Evolutionary conservation across 2,888 invertebrate species (phyloP).

Genomic region (Philereme vetulata): DNA sequence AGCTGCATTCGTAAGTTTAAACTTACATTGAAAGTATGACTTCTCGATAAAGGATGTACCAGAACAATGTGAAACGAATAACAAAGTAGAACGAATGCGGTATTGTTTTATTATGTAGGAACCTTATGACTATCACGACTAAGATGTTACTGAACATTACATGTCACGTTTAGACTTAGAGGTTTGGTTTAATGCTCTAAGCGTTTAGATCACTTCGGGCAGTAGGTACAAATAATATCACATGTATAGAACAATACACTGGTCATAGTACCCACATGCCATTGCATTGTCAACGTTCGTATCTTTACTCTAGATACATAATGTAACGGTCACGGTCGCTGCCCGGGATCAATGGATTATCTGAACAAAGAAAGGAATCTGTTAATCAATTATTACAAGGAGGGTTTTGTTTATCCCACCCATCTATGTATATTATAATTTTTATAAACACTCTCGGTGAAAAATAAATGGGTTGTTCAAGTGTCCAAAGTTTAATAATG

Average conservation of each 20-base stretch:
- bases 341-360: neutral
- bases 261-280: neutral
- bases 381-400: too few species aligned
- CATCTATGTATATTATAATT: too few species aligned
- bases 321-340: neutral
- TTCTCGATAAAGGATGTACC: too few species aligned
- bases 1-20: too few species aligned
- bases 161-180: slow-evolving; percentile 24
- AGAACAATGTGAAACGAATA: too few species aligned
- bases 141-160: slow-evolving; percentile 5
- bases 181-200: too few species aligned
- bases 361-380: neutral
- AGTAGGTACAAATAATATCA: neutral
- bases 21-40: too few species aligned
- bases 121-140: slow-evolving; percentile 18
- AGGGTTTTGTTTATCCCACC: too few species aligned
- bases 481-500: too few species aligned
- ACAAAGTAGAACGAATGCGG: too few species aligned
- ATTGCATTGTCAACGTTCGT: neutral
- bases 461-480: too few species aligned
- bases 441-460: too few species aligned
- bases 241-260: slow-evolving; percentile 4
- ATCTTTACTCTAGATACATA: neutral
- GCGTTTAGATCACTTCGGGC: slow-evolving; percentile 18
- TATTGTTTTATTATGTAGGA: neutral